These are phyloP conservation scores for Leucania comma DNA, from an alignment of 2,888 invertebrate species.

Conservation along the genomic window DNA sequence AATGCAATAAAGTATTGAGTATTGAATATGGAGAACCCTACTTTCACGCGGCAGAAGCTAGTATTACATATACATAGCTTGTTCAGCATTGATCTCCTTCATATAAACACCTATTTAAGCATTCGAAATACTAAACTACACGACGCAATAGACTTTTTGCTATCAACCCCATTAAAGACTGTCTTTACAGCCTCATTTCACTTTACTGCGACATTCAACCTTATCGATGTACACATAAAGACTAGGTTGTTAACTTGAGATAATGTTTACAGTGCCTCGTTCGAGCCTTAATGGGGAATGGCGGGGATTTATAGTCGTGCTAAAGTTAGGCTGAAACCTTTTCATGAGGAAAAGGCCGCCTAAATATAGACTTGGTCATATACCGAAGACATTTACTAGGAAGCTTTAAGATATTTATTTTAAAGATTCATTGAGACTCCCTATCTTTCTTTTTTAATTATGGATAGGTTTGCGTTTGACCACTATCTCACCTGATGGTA, in stretches of 20 bases:
- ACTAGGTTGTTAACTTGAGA: slow-evolving; percentile 49
- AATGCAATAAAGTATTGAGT: no score
- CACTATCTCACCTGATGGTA: no score
- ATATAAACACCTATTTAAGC: slow-evolving; percentile 40
- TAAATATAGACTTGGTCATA: slow-evolving; percentile 32
- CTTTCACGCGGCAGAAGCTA: no score
- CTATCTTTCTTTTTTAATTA: no score
- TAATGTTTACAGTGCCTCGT: slow-evolving; percentile 55
- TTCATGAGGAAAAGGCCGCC: slow-evolving; percentile 37
- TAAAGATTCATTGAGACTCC: neutral
- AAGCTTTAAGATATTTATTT: neutral
- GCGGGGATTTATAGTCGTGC: slow-evolving; percentile 51
- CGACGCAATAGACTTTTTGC: slow-evolving; percentile 49
- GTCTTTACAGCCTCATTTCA: slow-evolving; percentile 44
- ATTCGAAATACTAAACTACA: slow-evolving; percentile 38
- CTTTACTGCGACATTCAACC: slow-evolving; percentile 46
- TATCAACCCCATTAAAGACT: slow-evolving; percentile 52
- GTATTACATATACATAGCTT: neutral
- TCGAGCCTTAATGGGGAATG: slow-evolving; percentile 43
- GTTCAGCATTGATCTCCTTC: slow-evolving; percentile 4
- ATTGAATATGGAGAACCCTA: no score
- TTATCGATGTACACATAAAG: slow-evolving; percentile 51
- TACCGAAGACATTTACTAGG: slow-evolving; percentile 6
- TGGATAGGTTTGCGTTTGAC: no score
- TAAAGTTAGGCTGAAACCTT: slow-evolving; percentile 24